Percentiles rank a stretch among this genome's conserved stretches.
Conservation (phyloP, 2,888 invertebrate species). For the Nemapogon koenigi region DNA sequence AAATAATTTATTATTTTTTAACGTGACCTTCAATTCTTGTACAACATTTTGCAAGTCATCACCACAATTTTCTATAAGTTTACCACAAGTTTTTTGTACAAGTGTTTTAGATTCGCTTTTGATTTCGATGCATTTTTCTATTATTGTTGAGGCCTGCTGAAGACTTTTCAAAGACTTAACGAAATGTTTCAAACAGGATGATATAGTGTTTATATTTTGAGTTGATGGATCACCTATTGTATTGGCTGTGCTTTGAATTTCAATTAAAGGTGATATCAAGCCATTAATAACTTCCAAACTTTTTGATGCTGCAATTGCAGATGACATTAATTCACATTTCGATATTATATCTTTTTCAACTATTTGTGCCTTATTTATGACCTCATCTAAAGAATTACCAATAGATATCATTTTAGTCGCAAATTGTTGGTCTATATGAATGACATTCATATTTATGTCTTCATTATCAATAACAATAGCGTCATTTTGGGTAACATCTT, state of each 20-base stretch:
- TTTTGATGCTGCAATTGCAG: constrained; percentile 69
- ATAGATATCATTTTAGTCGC: constrained; percentile 23
- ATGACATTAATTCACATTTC: constrained; percentile 71
- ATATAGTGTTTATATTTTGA: constrained; percentile 40
- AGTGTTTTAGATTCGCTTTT: constrained; percentile 71
- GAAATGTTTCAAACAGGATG: constrained; percentile 63
- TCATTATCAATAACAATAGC: too few relatives aligned
- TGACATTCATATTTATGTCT: too few relatives aligned
- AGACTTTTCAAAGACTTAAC: constrained; percentile 67
- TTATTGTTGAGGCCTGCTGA: constrained; percentile 69
- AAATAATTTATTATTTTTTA: constrained; percentile 43
- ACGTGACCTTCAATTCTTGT: constrained; percentile 54
- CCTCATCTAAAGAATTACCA: neutral
- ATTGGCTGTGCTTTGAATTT: constrained; percentile 68
- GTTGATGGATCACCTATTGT: constrained; percentile 50
- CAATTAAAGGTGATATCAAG: constrained; percentile 66
- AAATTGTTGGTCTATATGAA: constrained; percentile 31
- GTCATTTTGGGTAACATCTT: neutral
- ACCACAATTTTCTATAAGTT: constrained; percentile 68
- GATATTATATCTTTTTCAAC: constrained; percentile 71
- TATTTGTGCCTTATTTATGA: constrained; percentile 34
- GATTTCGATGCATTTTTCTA: constrained; percentile 73
- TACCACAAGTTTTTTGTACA: constrained; percentile 72
- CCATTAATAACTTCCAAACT: constrained; percentile 71
- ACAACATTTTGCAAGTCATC: constrained; percentile 61